phyloP scores from a whole-genome alignment of 2,113 vertebrate species.

The Tragelaphus strepsiceros region DNA sequence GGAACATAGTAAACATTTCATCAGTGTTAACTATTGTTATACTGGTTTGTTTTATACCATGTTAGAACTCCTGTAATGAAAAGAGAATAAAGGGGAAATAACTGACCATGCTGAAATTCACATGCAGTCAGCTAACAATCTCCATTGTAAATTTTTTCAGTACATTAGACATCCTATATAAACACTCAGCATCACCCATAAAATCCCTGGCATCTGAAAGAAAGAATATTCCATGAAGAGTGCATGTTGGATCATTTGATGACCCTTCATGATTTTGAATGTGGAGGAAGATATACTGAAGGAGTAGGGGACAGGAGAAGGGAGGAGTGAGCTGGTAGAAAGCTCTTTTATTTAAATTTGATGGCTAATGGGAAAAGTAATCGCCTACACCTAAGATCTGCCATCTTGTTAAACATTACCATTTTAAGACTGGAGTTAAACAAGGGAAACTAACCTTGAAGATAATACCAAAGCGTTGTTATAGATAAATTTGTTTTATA shows the following conservation, averaged over 20 bases:
- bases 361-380: neutral
- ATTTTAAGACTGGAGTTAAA: neutral
- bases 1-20: neutral
- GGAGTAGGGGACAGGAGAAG: neutral
- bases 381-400: neutral
- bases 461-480: neutral
- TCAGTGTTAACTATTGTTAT: neutral
- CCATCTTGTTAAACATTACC: neutral
- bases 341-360: conserved; percentile 8
- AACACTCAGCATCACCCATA: neutral
- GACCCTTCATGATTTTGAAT: neutral
- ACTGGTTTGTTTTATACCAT: neutral
- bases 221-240: neutral
- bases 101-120: neutral
- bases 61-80: conserved; percentile 10
- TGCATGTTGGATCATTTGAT: neutral
- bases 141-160: neutral
- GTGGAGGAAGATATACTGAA: neutral
- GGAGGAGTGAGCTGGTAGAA: neutral
- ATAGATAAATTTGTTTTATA: neutral
- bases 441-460: neutral
- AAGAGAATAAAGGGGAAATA: neutral
- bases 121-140: neutral
- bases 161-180: neutral
- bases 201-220: neutral